Evolutionary conservation across 2,113 vertebrate genomes (phyloP), one percentile per base, ranked within the genome.

Genomic region (Daboia siamensis): DNA sequence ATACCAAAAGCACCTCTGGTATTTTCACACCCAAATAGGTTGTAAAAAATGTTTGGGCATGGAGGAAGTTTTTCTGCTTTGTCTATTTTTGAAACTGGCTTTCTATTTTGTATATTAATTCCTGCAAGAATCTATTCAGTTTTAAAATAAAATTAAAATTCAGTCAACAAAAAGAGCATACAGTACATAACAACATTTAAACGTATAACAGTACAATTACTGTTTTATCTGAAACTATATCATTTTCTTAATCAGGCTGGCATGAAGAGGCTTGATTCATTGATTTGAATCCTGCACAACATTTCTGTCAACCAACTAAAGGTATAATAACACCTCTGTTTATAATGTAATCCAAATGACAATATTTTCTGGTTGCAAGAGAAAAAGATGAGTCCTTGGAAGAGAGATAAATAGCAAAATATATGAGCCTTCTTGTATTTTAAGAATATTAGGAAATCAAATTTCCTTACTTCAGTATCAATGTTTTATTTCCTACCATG

Each of bases 21-120:
- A 93, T 86, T 92, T 4, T 33, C 0, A 0, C 3, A 64, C 5
- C 2, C 0, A 0, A 9, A n/a, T 0, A n/a, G n/a, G 57, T 64
- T 87, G 11, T 54, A 33, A 0, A 0, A 89, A 15, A 4, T 10
- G 11, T 7, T 90, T 91, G 86, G 46, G 61, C 11, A 91, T 91
- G 26, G 5, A 87, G 11, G 12, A 29, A 80, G 23, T n/a, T 29
- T 55, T 86, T 69, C 74, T 33, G 39, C 55, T 26, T 93, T 0
- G 0, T 59, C 59, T 91, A 17, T 39, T 52, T 88, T 88, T 86
- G 59, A 46, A 29, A 86, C 85, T 39, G 7, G 69, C 7, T 80
- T 80, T 80, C 69, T 80, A 80, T 80, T 80, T 80, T 80, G 15
- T 39, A 80, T 80, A 8, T 7, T 80, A 80, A 39, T 88, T 88